Conservation (phyloP, 2,888 invertebrate species). For the Mamestra brassicae region DNA sequence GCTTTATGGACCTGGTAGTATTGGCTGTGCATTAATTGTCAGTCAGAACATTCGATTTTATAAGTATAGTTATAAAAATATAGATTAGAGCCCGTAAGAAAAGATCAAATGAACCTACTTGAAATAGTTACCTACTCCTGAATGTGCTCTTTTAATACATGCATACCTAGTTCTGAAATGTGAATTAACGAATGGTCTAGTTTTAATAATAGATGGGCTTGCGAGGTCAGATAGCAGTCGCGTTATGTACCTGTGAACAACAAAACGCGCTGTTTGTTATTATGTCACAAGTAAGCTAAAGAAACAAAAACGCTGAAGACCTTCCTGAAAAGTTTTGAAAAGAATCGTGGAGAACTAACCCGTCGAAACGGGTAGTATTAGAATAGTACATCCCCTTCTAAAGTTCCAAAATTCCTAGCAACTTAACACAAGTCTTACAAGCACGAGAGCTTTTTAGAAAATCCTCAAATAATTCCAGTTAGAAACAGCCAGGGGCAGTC, state of each 20-base stretch:
- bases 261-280: not conserved
- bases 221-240: not conserved
- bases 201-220: not conserved
- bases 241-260: not conserved
- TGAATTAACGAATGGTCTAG: not conserved
- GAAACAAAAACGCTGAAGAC: not conserved
- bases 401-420: not conserved
- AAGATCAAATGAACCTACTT: not conserved
- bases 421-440: slow-evolving; percentile 18
- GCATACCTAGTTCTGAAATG: not conserved
- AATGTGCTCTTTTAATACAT: not conserved
- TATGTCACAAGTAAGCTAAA: not conserved
- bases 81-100: no score
- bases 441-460: slow-evolving; percentile 42
- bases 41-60: no score
- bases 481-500: slow-evolving; percentile 44
- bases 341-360: no score
- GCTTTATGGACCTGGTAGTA: no score
- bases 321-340: not conserved
- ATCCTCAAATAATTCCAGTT: slow-evolving; percentile 54
- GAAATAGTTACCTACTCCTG: not conserved
- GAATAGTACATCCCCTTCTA: not conserved
- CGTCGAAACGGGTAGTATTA: no score
- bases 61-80: no score
- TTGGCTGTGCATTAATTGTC: no score